These are phyloP conservation scores for Pocillopora damicornis DNA, from an alignment of 64 coral and sea anemone species.

Conservation along the genomic window DNA sequence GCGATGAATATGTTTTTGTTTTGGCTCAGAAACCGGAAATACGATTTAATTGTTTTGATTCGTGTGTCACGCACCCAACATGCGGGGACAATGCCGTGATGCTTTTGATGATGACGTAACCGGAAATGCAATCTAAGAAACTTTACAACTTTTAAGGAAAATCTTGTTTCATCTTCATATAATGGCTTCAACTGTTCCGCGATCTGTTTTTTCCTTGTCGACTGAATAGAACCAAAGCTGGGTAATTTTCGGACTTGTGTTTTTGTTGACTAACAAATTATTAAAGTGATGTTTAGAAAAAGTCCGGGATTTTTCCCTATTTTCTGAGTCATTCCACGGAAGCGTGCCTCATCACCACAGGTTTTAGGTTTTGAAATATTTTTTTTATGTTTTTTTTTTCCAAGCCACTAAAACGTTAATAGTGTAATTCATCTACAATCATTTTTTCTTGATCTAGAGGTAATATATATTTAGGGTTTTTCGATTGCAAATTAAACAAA, in stretches of 20 bases:
- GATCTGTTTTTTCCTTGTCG: neutral
- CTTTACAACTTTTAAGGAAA: neutral
- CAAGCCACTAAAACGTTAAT: neutral
- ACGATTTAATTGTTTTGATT: conserved; percentile 8
- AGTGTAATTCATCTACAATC: neutral
- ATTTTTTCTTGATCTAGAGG: neutral
- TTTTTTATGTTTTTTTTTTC: neutral
- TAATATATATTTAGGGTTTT: neutral
- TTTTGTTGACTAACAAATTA: neutral
- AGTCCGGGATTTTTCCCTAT: neutral
- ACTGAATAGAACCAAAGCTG: neutral
- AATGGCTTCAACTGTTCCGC: neutral
- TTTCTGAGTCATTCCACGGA: too few species aligned
- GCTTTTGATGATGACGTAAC: conserved; percentile 8
- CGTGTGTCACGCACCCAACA: conserved; percentile 20
- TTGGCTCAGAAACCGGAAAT: neutral
- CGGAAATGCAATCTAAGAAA: conserved; percentile 3
- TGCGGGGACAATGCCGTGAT: neutral
- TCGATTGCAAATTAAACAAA: too few species aligned
- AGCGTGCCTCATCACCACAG: neutral
- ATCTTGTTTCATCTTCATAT: neutral
- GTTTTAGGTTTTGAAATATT: neutral
- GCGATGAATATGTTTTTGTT: conserved; percentile 21
- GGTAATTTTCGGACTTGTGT: neutral
- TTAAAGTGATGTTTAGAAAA: neutral